Conservation (phyloP, 2,797 vertebrate species). For the Dromococcyx pavoninus region DNA sequence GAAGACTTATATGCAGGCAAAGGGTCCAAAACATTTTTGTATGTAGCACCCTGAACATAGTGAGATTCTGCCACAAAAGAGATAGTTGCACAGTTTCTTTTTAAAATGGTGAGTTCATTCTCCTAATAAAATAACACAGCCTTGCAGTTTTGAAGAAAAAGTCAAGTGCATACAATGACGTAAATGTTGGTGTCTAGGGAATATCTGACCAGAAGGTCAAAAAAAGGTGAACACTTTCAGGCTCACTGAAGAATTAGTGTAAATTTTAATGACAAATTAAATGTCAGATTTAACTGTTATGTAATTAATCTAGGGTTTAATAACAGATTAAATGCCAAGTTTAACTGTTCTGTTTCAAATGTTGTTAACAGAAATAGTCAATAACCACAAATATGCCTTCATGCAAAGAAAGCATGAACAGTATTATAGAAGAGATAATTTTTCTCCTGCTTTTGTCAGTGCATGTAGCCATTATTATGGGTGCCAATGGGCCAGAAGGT, state of each 20-base stretch:
- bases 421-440: background rate
- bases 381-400: background rate
- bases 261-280: slow-evolving; percentile 55
- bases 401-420: background rate
- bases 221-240: background rate
- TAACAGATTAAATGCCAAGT: slow-evolving; percentile 38
- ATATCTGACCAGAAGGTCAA: slow-evolving; percentile 1
- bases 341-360: slow-evolving; percentile 19
- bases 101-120: background rate
- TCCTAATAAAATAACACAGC: background rate
- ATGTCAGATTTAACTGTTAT: slow-evolving; percentile 36
- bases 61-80: background rate
- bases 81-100: background rate
- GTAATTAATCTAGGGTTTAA: slow-evolving; percentile 49
- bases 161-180: background rate
- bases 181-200: background rate
- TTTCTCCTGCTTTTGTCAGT: background rate
- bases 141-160: background rate
- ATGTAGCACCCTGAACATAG: background rate
- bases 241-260: slow-evolving; percentile 31
- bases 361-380: slow-evolving; percentile 18
- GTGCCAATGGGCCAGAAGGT: background rate
- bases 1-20: background rate
- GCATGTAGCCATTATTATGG: background rate
- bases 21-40: background rate